These are phyloP conservation scores for Montipora efflorescens DNA, from an alignment of 64 coral and sea anemone species.

Conservation along the genomic window DNA sequence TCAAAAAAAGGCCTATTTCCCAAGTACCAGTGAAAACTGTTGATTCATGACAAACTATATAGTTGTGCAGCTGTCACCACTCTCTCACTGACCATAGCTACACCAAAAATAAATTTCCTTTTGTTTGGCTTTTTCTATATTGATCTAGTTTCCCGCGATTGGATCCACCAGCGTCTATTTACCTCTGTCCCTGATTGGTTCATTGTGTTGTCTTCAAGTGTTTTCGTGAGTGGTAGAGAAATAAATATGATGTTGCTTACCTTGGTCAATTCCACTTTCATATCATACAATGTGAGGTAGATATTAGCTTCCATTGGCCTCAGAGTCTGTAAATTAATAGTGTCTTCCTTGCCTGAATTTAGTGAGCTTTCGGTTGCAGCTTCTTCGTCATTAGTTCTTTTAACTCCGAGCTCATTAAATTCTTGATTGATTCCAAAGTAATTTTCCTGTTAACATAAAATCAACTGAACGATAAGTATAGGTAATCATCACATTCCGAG, in stretches of 20 bases:
- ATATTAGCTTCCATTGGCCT: conserved; percentile 95
- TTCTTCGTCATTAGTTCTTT: conserved; percentile 20
- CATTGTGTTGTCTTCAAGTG: neutral
- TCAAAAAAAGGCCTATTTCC: too few relatives aligned
- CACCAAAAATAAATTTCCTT: too few relatives aligned
- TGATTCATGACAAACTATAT: too few relatives aligned
- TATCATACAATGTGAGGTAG: conserved; percentile 74
- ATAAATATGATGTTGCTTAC: conserved; percentile 9
- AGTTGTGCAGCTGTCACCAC: too few relatives aligned
- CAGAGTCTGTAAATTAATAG: conserved; percentile 75
- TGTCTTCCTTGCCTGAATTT: neutral
- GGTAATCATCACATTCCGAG: too few relatives aligned
- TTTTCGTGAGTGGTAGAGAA: neutral
- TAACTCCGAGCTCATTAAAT: conserved; percentile 79
- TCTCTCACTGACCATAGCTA: too few relatives aligned
- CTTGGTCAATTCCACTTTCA: conserved; percentile 89
- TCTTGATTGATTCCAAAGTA: conserved; percentile 95
- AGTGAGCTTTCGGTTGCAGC: neutral
- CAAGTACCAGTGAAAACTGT: too few relatives aligned
- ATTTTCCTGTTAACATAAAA: conserved; percentile 75
- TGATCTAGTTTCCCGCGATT: neutral
- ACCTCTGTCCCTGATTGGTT: neutral
- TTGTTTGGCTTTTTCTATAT: too few relatives aligned
- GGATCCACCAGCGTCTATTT: too few relatives aligned
- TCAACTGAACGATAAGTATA: neutral